These are phyloP conservation scores for Fabriciana adippe DNA, from an alignment of 2,888 invertebrate species.

Conservation along the genomic window DNA sequence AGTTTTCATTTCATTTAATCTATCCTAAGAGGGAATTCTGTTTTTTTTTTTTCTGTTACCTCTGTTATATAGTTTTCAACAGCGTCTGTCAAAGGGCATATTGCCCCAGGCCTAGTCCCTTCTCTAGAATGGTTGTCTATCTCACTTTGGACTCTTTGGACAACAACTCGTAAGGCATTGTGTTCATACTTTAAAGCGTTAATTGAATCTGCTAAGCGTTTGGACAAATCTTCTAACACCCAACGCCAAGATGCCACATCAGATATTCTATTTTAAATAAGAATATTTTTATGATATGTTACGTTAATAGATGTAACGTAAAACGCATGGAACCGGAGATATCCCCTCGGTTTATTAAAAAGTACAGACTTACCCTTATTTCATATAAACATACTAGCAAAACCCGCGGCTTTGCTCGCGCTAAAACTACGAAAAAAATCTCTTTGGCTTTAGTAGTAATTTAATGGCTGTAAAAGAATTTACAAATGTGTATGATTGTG, in stretches of 20 bases:
- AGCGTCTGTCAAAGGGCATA: conserved; percentile 57
- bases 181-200: conserved; percentile 59
- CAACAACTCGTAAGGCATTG: conserved; percentile 62
- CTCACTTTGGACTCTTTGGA: conserved; percentile 58
- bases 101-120: conserved; percentile 59
- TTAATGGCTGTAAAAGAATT: no score
- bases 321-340: background rate
- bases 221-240: conserved; percentile 66
- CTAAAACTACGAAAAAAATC: no score
- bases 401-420: no score
- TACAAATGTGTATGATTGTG: no score
- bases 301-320: background rate
- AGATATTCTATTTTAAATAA: conserved; percentile 56
- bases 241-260: conserved; percentile 73
- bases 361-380: no score
- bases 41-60: conserved; percentile 45
- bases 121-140: conserved; percentile 52
- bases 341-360: background rate
- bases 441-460: no score
- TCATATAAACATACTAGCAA: no score
- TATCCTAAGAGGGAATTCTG: background rate
- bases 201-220: conserved; percentile 61
- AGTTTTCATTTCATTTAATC: background rate
- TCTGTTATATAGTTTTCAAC: conserved; percentile 65
- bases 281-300: background rate